Evolutionary conservation across 1,140 invertebrate species (phyloP), one percentile per base, ranked within the genome.

Genomic region (Popillia japonica): DNA sequence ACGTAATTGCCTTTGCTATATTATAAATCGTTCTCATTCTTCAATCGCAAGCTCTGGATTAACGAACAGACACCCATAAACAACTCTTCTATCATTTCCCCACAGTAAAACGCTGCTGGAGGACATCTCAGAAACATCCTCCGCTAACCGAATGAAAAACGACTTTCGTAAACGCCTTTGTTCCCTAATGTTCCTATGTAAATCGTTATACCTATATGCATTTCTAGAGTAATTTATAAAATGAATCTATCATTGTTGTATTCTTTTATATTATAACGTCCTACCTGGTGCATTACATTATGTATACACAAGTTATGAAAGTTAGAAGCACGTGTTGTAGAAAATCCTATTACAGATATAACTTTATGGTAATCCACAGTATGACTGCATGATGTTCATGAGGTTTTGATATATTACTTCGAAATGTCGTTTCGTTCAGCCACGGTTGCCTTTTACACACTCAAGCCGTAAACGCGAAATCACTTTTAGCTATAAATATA

Each of bases 231-330:
- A 20, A 68, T 68, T 68, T 68, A 68, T 68, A 68, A 68, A 68
- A 68, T 34, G 61, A 68, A 68, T 68, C 61, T 68, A 68, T 68
- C 61, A 68, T 68, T 68, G 59, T 64, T 64, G 61, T 68, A 68
- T 22, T 4, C 61, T 8, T 22, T n/a, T 68, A 68, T 68, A 9
- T n/a, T 68, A 68, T 68, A 9, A 23, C 22, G 27, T 68, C 61
- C 61, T 68, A 68, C 27, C 20, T 34, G 61, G 17, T 34, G 61
- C 61, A 68, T 68, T 22, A 34, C 27, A 68, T 27, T 34, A 68
- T 34, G 61, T 11, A 68, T 22, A 55, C 48, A 68, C 20, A 7
- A 68, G 61, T 34, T 68, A 11, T 34, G 61, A 68, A 34, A 68
- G 27, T 68, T 34, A 68, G 11, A 20, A 68, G 61, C 61, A 68